A percentile compares a stretch with the other conserved stretches of the same genome.
phyloP scores from a whole-genome alignment of 2,113 vertebrate genomes.

The Pollachius pollachius region DNA sequence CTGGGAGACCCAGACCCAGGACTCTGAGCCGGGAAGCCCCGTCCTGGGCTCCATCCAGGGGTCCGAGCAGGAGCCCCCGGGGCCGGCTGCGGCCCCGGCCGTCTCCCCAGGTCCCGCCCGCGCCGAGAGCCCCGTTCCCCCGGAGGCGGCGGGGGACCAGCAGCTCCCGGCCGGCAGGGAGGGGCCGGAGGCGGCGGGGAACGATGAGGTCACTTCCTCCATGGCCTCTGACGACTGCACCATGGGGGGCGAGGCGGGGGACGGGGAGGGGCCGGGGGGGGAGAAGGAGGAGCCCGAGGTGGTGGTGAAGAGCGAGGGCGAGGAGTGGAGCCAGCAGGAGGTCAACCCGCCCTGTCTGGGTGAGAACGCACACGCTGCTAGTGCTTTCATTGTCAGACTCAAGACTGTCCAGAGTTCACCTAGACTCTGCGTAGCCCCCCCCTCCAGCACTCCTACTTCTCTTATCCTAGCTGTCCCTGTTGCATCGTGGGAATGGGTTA shows the following conservation, averaged over 20 bases:
- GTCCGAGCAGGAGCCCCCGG: conserved; percentile 33
- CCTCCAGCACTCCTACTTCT: neutral
- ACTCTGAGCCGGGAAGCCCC: conserved; percentile 41
- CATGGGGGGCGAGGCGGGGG: conserved; percentile 60
- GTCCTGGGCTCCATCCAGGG: conserved; percentile 30
- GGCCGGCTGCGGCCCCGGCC: neutral
- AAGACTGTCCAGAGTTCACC: too few species aligned
- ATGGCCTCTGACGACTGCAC: conserved; percentile 39
- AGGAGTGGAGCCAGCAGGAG: conserved; percentile 75
- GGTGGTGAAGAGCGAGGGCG: conserved; percentile 70
- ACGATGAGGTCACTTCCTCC: conserved; percentile 35
- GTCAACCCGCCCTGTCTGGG: conserved; percentile 68
- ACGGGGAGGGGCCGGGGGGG: conserved; percentile 74
- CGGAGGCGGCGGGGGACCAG: conserved; percentile 54
- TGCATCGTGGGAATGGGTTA: too few species aligned
- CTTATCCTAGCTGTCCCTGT: too few species aligned
- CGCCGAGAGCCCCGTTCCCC: conserved; percentile 29
- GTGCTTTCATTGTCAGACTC: neutral
- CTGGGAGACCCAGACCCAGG: conserved; percentile 80
- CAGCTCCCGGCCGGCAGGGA: conserved; percentile 40
- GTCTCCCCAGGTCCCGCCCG: conserved; percentile 3
- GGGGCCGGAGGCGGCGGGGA: conserved; percentile 40
- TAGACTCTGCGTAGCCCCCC: too few species aligned
- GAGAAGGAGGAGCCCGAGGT: conserved; percentile 73
- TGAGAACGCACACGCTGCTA: conserved; percentile 15